Base-by-base conservation (phyloP, 2,797 vertebrate genomes). In the Melanotaenia nigrans region DNA sequence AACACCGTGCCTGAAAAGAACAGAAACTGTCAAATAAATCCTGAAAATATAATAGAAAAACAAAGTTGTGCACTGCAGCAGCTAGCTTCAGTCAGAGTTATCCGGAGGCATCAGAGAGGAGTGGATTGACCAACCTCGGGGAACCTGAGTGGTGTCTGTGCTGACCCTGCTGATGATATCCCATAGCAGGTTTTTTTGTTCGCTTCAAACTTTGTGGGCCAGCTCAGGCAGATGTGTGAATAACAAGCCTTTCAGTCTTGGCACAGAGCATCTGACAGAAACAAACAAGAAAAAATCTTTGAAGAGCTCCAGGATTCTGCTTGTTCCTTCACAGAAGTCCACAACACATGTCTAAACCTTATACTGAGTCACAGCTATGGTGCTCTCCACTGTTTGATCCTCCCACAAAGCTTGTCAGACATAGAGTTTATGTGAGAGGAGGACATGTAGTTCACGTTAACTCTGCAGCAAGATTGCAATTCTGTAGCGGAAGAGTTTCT, bases 151-250 rank as follows among this genome's bases (percentile, higher is more conserved):
- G 1, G 95, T 97, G 8, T 97, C 96, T 0, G 95, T 96, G 0
- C 96, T 97, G 90, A 97, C 82, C 71, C 96, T 96, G 0, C 96
- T 96, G 0, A 97, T 94, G 70, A 96, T 89, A 72, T 97, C 97
- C 1, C 93, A 87, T 75, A 97, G 14, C 32, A 97, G 67, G 76
- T 93, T 96, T 33, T 94, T 92, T 94, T 96, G 61, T 94, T 93
- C 95, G 94, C 83, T 82, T 93, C 97, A 79, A 97, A 98, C 84
- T 95, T 97, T 78, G 96, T 96, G 1, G 97, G 94, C 96, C 96
- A 97, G 54, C 91, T 96, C 90, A 0, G 96, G 96, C 73, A 97
- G 88, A 62, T 96, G 90, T 79, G 94, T 90, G 38, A 96, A 90
- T 62, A 96, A 77, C 65, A 93, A 67, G 12, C 90, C 71, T 80